phyloP scores from a whole-genome alignment of 1,140 invertebrate genomes.

The Rhynchophorus ferrugineus region DNA sequence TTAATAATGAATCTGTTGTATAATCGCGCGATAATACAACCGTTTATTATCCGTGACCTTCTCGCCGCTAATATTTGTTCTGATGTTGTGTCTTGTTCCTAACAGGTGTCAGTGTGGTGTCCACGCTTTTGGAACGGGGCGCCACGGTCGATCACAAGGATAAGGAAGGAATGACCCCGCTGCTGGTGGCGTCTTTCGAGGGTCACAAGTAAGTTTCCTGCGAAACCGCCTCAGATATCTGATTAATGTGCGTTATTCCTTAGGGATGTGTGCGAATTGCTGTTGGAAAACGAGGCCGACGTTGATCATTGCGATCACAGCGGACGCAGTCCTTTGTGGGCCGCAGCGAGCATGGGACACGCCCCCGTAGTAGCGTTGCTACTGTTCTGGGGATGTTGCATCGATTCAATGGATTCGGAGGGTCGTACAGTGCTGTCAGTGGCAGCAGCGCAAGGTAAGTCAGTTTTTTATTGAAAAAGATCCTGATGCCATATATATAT shows the following conservation, averaged over 20 bases:
- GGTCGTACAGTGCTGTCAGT: slow-evolving; percentile 83
- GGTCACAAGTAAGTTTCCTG: slow-evolving; percentile 59
- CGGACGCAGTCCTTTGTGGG: slow-evolving; percentile 71
- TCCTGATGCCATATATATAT: neutral
- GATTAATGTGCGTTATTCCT: neutral
- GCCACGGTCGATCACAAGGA: slow-evolving; percentile 84
- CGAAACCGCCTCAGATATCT: neutral
- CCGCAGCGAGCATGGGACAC: slow-evolving; percentile 81
- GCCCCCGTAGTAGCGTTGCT: slow-evolving; percentile 69
- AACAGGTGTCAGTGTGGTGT: slow-evolving; percentile 58
- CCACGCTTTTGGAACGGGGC: slow-evolving; percentile 73
- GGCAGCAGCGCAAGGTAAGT: slow-evolving; percentile 72
- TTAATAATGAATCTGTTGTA: no score
- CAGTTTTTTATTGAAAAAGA: neutral
- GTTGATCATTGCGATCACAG: slow-evolving; percentile 76
- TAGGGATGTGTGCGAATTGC: slow-evolving; percentile 71
- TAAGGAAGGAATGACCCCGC: slow-evolving; percentile 85
- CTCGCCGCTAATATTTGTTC: no score
- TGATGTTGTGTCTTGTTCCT: no score
- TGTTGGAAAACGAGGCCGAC: slow-evolving; percentile 80
- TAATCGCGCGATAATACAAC: no score
- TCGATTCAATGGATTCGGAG: slow-evolving; percentile 83
- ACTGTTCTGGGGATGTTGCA: slow-evolving; percentile 82
- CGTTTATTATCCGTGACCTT: no score
- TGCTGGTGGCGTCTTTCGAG: slow-evolving; percentile 91